Evolutionary conservation across 2,113 vertebrate genomes (phyloP), one percentile per base, ranked within the genome.

Genomic region (Cavia aperea): DNA sequence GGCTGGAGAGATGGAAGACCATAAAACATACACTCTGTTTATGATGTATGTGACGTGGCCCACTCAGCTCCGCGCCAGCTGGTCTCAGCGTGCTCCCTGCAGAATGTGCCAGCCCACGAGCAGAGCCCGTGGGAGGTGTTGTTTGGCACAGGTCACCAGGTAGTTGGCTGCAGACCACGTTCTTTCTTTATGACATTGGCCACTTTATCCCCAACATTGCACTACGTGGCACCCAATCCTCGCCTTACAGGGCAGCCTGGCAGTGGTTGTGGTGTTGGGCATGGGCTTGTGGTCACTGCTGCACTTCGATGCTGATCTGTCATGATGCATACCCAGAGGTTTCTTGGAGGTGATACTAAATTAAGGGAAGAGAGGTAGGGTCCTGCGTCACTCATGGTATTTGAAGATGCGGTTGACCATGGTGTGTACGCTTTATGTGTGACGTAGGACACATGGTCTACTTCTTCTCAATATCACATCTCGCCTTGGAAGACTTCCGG

Each of bases 371-470:
- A 36, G 19, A 91, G 92, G 75, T 10, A 16, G 85, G 89, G 81
- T 77, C 63, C 4, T 7, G 56, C 9, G 16, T 62, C 92, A 5
- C 92, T 87, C 46, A 82, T 63, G 94, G 96, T 95, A 93, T 96
- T 92, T 81, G 96, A 33, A 96, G 96, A 95, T 72, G 96, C 84
- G 94, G 96, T 96, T 94, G 96, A 95, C 96, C 96, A 95, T 94
- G 92, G 94, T 93, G 96, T 96, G 96, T 94, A 96, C 89, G 96
- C 96, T 96, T 95, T 94, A 95, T 93, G 93, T n/a, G 5, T 95
- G 91, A 94, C 93, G 95, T 96, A 96, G 96, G 96, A 97, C 96
- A 96, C 96, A 93, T 95, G 96, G 96, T 96, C 96, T 96, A 16
- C 96, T 97, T 91, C 96, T 97, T 95, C 96, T 97, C 96, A 81